A percentile compares a stretch with the other conserved stretches of the same genome.
Evolutionary conservation across 2,797 vertebrate genomes (phyloP).

Genomic region (Gobionotothen gibberifrons): DNA sequence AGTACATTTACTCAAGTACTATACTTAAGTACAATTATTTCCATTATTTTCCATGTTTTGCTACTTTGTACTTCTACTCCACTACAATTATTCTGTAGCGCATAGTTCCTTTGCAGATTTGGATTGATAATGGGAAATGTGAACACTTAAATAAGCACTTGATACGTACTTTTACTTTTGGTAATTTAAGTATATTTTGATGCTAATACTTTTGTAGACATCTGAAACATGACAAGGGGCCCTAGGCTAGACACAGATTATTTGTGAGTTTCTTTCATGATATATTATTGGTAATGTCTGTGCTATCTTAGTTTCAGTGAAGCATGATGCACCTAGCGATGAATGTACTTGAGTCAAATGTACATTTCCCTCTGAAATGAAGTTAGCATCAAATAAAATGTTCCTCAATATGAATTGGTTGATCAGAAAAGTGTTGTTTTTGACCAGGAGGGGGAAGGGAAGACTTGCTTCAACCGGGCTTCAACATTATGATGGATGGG

Average conservation of each 20-base stretch:
- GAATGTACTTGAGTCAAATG: background rate
- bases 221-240: background rate
- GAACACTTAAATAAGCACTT: too few relatives aligned
- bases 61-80: too few relatives aligned
- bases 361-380: background rate
- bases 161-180: too few relatives aligned
- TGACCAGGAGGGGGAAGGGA: background rate
- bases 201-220: background rate
- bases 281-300: background rate
- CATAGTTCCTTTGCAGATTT: too few relatives aligned
- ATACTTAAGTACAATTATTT: too few relatives aligned
- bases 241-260: background rate
- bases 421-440: background rate
- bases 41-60: too few relatives aligned
- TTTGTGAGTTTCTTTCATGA: too few relatives aligned
- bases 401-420: background rate
- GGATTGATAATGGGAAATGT: too few relatives aligned
- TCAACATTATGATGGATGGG: background rate
- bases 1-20: too few relatives aligned
- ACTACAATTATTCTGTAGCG: too few relatives aligned
- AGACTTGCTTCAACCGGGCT: background rate
- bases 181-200: too few relatives aligned
- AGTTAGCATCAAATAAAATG: too few relatives aligned
- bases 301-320: background rate
- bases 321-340: background rate